A percentile compares a stretch with the other conserved stretches of the same genome.
Conservation (phyloP, 2,113 vertebrate genomes). For the Benitochromis conjunctus region DNA sequence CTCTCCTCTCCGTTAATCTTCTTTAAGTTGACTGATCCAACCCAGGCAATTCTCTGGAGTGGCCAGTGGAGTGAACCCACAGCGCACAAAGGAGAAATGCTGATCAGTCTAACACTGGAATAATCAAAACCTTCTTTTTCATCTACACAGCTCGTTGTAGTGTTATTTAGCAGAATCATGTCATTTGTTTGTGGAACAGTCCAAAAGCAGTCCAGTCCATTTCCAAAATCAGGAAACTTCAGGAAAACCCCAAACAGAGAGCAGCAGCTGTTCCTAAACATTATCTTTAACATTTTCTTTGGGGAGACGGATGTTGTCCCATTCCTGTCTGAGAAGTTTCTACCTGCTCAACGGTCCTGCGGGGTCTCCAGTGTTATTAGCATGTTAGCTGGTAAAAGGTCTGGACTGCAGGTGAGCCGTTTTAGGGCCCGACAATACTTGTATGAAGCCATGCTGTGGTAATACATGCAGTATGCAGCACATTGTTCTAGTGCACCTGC, state of each 20-base stretch:
- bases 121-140: not conserved
- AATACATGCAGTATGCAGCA: not conserved
- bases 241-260: not conserved
- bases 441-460: not conserved
- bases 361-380: not conserved
- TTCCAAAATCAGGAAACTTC: not conserved
- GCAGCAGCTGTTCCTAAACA: not conserved
- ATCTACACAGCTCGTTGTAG: constrained; percentile 18
- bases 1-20: constrained; percentile 9
- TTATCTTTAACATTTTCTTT: rapidly evolving
- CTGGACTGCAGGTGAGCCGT: not conserved
- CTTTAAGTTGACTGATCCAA: constrained; percentile 40
- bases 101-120: not conserved
- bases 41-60: not conserved
- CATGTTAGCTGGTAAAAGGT: not conserved
- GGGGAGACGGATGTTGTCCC: not conserved
- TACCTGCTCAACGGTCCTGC: not conserved
- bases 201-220: no score
- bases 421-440: rapidly evolving
- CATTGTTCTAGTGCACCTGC: not conserved
- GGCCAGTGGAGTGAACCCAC: not conserved
- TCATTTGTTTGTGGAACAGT: not conserved
- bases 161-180: not conserved
- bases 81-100: not conserved
- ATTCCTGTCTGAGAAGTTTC: not conserved